These are phyloP conservation scores for Sesamia nonagrioides DNA, from an alignment of 1,140 invertebrate genomes.

Conservation along the genomic window DNA sequence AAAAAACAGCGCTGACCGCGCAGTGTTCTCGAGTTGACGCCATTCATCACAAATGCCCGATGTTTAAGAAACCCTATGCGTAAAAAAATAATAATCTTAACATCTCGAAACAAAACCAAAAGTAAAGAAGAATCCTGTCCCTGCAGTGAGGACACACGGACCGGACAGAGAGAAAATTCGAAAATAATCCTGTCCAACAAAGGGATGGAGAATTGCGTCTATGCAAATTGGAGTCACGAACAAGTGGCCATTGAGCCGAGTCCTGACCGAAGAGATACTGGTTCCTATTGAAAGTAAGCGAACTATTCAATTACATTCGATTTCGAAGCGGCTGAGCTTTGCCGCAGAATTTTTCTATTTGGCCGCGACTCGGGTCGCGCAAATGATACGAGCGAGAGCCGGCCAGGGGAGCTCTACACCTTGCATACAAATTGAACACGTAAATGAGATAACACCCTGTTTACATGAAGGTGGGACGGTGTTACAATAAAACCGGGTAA, in stretches of 20 bases:
- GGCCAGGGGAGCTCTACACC: constrained; percentile 71
- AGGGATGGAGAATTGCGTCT: constrained; percentile 27
- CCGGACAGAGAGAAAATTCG: constrained; percentile 23
- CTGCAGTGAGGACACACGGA: constrained; percentile 9
- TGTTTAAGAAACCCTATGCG: constrained; percentile 51
- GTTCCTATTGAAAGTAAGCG: constrained; percentile 56
- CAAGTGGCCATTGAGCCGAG: constrained; percentile 42
- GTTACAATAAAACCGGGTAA: constrained; percentile 62
- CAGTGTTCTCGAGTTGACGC: constrained; percentile 47
- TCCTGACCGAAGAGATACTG: constrained; percentile 53
- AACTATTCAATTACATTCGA: constrained; percentile 64
- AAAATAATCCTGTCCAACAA: constrained; percentile 40
- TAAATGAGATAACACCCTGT: constrained; percentile 75
- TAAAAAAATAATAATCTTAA: constrained; percentile 43
- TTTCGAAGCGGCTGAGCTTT: constrained; percentile 35
- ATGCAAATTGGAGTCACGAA: constrained; percentile 50
- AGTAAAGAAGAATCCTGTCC: constrained; percentile 25
- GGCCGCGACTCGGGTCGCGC: constrained; percentile 35
- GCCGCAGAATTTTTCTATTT: constrained; percentile 38
- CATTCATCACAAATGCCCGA: constrained; percentile 55
- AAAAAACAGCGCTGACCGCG: constrained; percentile 16
- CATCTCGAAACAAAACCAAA: constrained; percentile 32
- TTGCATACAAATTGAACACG: constrained; percentile 80
- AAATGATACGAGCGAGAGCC: constrained; percentile 61
- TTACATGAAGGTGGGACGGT: constrained; percentile 57